phyloP scores from a whole-genome alignment of 2,888 invertebrate genomes.

The Chalcosyrphus nemorum region DNA sequence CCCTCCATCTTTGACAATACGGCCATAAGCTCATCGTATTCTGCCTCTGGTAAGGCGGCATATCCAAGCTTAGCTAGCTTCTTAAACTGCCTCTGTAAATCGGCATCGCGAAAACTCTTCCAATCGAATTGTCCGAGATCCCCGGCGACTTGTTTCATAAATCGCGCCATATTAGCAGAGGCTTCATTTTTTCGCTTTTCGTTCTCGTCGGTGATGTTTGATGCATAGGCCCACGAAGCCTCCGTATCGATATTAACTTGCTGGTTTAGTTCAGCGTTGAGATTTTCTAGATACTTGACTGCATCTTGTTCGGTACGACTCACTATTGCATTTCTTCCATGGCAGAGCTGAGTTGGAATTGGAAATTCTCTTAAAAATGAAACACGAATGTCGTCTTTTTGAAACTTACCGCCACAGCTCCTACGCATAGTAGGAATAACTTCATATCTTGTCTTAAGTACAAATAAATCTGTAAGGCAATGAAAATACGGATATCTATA shows the following conservation, averaged over 20 bases:
- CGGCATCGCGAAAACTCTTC: slow-evolving; percentile 87
- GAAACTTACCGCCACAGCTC: slow-evolving; percentile 38
- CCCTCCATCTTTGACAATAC: slow-evolving; percentile 88
- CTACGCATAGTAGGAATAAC: slow-evolving; percentile 26
- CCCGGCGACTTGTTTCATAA: slow-evolving; percentile 79
- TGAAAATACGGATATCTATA: no score
- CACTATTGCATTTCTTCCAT: slow-evolving; percentile 74
- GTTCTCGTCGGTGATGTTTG: slow-evolving; percentile 89
- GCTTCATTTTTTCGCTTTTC: slow-evolving; percentile 82
- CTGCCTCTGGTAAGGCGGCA: slow-evolving; percentile 87
- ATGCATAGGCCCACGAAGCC: slow-evolving; percentile 89
- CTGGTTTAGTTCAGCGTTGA: slow-evolving; percentile 85
- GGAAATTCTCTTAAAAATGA: neutral
- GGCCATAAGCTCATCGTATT: slow-evolving; percentile 85
- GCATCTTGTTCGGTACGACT: slow-evolving; percentile 83
- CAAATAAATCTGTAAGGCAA: neutral
- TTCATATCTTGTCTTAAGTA: slow-evolving; percentile 34
- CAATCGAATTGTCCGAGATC: slow-evolving; percentile 85
- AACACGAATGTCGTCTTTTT: neutral
- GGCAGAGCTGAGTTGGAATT: slow-evolving; percentile 72
- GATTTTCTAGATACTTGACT: slow-evolving; percentile 84
- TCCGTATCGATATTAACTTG: slow-evolving; percentile 85
- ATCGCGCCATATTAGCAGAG: slow-evolving; percentile 79
- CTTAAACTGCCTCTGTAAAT: slow-evolving; percentile 89
- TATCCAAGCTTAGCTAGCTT: slow-evolving; percentile 88